phyloP scores from a whole-genome alignment of 2,888 invertebrate species.

The Isoperla grammatica region DNA sequence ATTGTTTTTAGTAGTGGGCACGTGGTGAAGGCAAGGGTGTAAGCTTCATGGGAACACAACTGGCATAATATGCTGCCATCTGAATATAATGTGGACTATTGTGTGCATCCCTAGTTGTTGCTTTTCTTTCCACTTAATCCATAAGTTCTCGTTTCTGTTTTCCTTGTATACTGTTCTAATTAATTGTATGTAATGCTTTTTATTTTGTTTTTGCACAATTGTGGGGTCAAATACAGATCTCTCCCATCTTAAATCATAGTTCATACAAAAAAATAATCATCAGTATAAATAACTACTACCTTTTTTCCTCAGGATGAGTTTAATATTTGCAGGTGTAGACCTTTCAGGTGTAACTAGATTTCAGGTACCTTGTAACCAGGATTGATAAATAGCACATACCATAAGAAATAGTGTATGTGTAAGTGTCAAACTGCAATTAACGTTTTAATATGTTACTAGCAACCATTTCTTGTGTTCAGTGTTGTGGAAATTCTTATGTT shows the following conservation, averaged over 20 bases:
- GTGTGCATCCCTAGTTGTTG: too few relatives aligned
- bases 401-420: neutral
- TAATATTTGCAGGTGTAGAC: constrained; percentile 8
- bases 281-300: constrained; percentile 18
- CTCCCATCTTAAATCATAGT: neutral
- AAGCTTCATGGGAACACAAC: too few relatives aligned
- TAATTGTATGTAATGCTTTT: too few relatives aligned
- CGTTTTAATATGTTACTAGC: neutral
- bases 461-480: neutral
- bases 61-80: too few relatives aligned
- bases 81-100: too few relatives aligned
- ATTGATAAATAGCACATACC: neutral
- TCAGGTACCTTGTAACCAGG: neutral
- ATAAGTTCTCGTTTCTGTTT: too few relatives aligned
- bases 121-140: too few relatives aligned
- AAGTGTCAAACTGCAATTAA: neutral
- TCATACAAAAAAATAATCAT: constrained; percentile 1
- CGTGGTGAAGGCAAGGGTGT: too few relatives aligned
- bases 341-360: neutral
- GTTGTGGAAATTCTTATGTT: neutral
- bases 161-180: too few relatives aligned
- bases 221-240: too few relatives aligned
- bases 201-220: too few relatives aligned
- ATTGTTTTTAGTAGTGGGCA: too few relatives aligned
- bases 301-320: constrained; percentile 23